Conservation (phyloP, 2,888 invertebrate genomes). For the Sesamia inferens region DNA sequence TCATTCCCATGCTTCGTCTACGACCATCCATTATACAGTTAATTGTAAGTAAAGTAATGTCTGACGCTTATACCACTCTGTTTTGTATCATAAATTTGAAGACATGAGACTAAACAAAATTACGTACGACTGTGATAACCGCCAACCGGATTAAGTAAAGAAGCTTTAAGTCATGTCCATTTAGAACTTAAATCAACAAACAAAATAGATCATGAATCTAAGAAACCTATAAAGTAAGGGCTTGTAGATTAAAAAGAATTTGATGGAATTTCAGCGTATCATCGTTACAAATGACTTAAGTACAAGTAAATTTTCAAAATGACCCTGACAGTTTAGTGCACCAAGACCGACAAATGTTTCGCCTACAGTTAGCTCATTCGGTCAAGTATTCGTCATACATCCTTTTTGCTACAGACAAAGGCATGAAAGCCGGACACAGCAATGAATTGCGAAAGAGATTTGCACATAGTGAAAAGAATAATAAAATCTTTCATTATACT, state of each 20-base stretch:
- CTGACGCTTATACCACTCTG: slow-evolving; percentile 23
- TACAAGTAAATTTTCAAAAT: slow-evolving; percentile 33
- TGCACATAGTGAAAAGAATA: slow-evolving; percentile 52
- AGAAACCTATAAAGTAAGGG: background rate
- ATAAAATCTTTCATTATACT: slow-evolving; percentile 37
- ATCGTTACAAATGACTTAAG: slow-evolving; percentile 30
- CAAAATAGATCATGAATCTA: background rate
- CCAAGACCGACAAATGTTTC: slow-evolving; percentile 52
- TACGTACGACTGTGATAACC: background rate
- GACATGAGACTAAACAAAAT: slow-evolving; percentile 11
- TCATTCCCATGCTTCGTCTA: slow-evolving; percentile 58
- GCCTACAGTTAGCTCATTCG: slow-evolving; percentile 64
- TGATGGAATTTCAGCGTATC: background rate
- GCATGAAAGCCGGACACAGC: slow-evolving; percentile 57
- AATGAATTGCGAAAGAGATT: slow-evolving; percentile 57
- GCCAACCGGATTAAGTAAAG: slow-evolving; percentile 3
- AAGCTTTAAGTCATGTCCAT: background rate
- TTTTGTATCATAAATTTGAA: slow-evolving; percentile 25
- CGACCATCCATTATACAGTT: slow-evolving; percentile 45
- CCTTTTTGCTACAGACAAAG: slow-evolving; percentile 53
- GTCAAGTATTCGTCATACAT: slow-evolving; percentile 64
- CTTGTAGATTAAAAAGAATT: background rate
- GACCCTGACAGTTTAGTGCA: slow-evolving; percentile 53
- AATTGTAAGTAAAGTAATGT: slow-evolving; percentile 47
- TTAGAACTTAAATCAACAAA: background rate